These are phyloP conservation scores for Penaeus japonicus DNA, from an alignment of 1,140 invertebrate species.

Conservation along the genomic window DNA sequence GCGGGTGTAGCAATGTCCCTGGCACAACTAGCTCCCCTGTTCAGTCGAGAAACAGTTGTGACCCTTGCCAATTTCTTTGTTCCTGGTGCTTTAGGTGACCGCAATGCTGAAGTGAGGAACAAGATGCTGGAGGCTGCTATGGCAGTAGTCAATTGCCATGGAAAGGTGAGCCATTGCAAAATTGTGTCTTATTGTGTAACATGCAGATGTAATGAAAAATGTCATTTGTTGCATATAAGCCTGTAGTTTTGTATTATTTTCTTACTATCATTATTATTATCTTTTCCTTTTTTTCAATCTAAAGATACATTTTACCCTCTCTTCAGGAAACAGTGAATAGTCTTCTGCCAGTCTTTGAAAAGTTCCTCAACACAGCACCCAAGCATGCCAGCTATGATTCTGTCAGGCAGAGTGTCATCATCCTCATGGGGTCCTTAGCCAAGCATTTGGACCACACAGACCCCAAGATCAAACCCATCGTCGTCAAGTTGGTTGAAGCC, in stretches of 20 bases:
- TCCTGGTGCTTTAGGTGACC: conserved; percentile 84
- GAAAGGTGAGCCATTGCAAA: conserved; percentile 71
- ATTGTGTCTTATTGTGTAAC: neutral
- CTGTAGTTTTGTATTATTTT: no score
- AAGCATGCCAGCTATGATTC: conserved; percentile 86
- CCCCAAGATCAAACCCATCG: conserved; percentile 89
- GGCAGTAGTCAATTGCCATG: conserved; percentile 88
- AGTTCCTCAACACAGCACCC: conserved; percentile 88
- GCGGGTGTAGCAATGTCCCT: conserved; percentile 86
- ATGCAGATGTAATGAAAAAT: neutral
- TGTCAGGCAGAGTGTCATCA: conserved; percentile 93
- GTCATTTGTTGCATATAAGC: neutral
- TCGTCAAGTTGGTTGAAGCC: conserved; percentile 87
- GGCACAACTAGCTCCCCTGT: conserved; percentile 60
- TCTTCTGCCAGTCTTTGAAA: conserved; percentile 87
- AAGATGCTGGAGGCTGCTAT: conserved; percentile 95
- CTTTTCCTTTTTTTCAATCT: conserved; percentile 63
- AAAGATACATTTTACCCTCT: conserved; percentile 30
- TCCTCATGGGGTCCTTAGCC: conserved; percentile 95
- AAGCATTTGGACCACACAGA: conserved; percentile 93
- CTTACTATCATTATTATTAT: neutral
- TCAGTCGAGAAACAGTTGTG: conserved; percentile 50
- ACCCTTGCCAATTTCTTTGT: conserved; percentile 74
- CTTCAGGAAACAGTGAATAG: conserved; percentile 68
- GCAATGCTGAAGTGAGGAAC: conserved; percentile 80